Conservation (phyloP, 2,113 vertebrate genomes). For the Pavo muticus region DNA sequence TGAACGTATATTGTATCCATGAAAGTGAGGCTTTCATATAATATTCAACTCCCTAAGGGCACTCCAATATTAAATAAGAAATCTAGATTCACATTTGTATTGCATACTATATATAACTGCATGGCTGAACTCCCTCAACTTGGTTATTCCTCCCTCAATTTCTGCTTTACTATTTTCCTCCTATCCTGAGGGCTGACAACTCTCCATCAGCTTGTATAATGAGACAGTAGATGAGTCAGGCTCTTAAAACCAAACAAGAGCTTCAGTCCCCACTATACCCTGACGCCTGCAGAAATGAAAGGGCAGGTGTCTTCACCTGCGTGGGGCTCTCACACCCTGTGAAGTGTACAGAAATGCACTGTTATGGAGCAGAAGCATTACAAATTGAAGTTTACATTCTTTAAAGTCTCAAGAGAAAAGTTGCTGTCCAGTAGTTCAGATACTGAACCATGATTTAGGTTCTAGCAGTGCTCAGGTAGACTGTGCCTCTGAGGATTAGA, state of each 20-base stretch:
- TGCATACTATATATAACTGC: neutral
- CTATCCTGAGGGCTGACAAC: neutral
- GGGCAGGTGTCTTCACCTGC: neutral
- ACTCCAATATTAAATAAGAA: neutral
- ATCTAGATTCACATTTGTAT: neutral
- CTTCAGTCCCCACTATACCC: neutral
- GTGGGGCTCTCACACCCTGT: neutral
- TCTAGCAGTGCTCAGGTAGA: neutral
- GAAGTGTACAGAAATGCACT: neutral
- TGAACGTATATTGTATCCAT: neutral
- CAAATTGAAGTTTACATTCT: neutral
- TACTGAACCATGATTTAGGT: neutral
- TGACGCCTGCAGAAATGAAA: fast-evolving
- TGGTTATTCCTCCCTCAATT: neutral
- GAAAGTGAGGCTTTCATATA: neutral
- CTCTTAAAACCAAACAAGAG: neutral
- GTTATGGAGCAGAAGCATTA: neutral
- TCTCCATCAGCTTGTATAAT: neutral
- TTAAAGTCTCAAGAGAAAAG: neutral
- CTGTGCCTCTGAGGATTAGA: neutral
- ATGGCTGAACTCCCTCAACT: neutral
- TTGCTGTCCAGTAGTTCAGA: neutral
- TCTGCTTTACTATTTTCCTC: neutral
- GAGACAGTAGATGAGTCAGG: neutral
- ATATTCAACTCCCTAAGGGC: neutral